Evolutionary conservation across 2,113 vertebrate genomes (phyloP), one percentile per base, ranked within the genome.

Genomic region (Maccullochella peelii): DNA sequence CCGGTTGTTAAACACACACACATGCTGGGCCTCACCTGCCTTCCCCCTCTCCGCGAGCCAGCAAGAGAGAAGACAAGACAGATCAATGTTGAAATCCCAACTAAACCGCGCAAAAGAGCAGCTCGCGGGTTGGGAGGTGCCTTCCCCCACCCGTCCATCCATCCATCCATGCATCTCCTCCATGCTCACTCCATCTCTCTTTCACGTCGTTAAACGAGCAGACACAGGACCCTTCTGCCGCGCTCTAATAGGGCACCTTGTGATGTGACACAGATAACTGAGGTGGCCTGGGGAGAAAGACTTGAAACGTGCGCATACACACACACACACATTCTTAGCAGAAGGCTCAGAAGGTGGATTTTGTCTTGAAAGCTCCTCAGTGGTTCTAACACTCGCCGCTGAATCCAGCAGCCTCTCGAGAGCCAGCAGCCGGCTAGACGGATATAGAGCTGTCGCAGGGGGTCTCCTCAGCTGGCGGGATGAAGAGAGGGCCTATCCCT

Each of bases 81-180:
- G 94, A 95, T 96, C 95, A 94, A 94, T 94, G 91, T 80, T 82
- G 84, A 74, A 92, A 93, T 92, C 92, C 91, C 89, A 88, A 88
- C 91, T 89, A 90, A 93, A 92, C 76, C 42, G 27, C 30, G 52
- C 77, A 71, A 88, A 85, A 86, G 92, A 88, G 80, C 69, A 62
- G 82, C 87, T 82, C 27, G 68, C 38, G 74, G 77, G 86, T 77
- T 73, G 65, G 88, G 83, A 73, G 83, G 91, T 40, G 70, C 81
- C 80, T 80, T 77, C 78, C 54, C 33, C 73, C 86, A 61, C 73
- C 77, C 62, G 27, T 86, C 86, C 87, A 38, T 38, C 38, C 6
- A 38, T 38, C 38, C 33, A 77, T 90, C 92, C 85, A n/a, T n/a
- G n/a, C n/a, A 54, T 86, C 90, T 83, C 84, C 65, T 49, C 6